Evolutionary conservation across 2,888 invertebrate species (phyloP), one percentile per base, ranked within the genome.

Genomic region (Noctua janthe): DNA sequence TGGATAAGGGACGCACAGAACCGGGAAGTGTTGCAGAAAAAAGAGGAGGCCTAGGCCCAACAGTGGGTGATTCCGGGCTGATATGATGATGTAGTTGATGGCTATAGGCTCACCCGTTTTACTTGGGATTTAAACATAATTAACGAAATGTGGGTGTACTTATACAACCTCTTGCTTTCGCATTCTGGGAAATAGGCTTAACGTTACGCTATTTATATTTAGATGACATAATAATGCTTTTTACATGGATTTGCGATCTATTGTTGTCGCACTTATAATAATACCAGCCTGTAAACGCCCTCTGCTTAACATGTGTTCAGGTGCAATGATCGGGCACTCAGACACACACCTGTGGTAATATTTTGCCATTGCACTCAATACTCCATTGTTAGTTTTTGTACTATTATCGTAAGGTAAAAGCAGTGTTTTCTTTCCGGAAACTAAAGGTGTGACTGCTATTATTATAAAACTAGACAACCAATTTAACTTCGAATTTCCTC

Each of bases 221-320:
- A 2, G 17, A 15, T 80, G 59, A 54, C 29, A 43, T 79, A 17
- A 80, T 43, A 39, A 49, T 23, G 49, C 1, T 29, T 56, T 56
- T 43, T 29, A 15, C 43, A 43, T 23, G 2, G 29, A 3, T 56
- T 56, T 23, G 56, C 59, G n/a, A 59, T 2, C 17, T 77, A 23
- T 5, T 15, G n/a, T 35, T 43, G 13, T 64, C n/a, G 66, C 47
- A 71, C 39, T 74, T 20, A 51, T 51, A 39, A 51, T 23, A 29
- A 29, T 74, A 15, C 75, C 29, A 23, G 13, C 10, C 10, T 43
- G 17, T n/a, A 23, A 51, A 56, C 29, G 35, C 0, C 62, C 71
- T 79, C 62, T 47, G 51, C 35, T 54, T 11, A 54, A 54, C 35
- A 54, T 81, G 11, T 79, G 71, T 47, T 47, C 17, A 80, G 51